Evolutionary conservation across 2,888 invertebrate species (phyloP).

Genomic region (Eupithecia inturbata): DNA sequence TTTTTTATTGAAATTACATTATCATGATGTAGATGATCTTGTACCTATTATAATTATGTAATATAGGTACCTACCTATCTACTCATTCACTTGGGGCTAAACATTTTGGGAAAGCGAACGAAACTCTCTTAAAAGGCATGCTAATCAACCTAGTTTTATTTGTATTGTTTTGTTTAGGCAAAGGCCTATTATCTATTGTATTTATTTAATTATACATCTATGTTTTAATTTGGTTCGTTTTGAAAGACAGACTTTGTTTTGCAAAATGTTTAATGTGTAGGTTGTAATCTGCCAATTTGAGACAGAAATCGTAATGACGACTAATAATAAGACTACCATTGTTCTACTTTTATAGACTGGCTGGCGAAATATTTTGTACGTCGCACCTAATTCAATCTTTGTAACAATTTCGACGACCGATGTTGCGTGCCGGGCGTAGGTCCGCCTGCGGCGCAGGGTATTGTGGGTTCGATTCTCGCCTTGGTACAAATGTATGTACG

Average conservation of each 20-base stretch:
- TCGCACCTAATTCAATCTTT: background rate
- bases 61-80: background rate
- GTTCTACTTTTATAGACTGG: background rate
- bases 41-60: background rate
- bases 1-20: background rate
- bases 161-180: slow-evolving; percentile 3
- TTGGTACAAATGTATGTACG: no score
- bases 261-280: slow-evolving; percentile 5
- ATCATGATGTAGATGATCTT: background rate
- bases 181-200: no score
- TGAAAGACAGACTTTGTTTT: slow-evolving; percentile 5
- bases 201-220: slow-evolving; percentile 6
- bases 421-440: no score
- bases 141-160: slow-evolving; percentile 9
- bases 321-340: background rate
- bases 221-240: slow-evolving; percentile 11
- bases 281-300: background rate
- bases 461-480: no score
- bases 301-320: background rate
- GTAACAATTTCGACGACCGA: no score
- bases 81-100: background rate
- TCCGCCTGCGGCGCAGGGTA: no score
- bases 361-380: background rate
- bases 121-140: background rate
- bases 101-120: background rate